Base-by-base conservation (phyloP, 1,140 invertebrate genomes). In the Pogonognathellus flavescens region DNA sequence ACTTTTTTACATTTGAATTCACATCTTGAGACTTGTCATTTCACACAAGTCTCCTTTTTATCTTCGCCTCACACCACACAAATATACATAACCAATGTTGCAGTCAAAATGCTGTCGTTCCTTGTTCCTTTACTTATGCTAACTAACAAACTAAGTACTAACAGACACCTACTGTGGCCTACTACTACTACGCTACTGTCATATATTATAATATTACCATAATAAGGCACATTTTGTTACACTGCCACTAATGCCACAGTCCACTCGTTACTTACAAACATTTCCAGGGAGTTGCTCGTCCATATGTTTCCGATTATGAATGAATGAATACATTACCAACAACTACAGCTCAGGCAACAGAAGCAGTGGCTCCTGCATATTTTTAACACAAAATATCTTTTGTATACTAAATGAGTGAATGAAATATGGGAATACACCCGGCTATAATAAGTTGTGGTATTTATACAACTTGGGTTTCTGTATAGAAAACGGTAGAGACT, bases 301-400 rank as follows among this genome's bases (percentile, higher is more conserved):
- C 53, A 57, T 57, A n/a, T 57, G 53, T 57, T 57, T 57, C 53
- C 53, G 53, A 57, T 57, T 57, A 57, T 57, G 53, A 57, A 57
- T 57, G 53, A 57, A 9, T 57, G 53, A 57, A 57, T 57, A 57
- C 53, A 57, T 57, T 57, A 57, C 53, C 2, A 41, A 41, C 31
- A 3, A 41, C 31, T 41, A n/a, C n/a, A n/a, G n/a, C n/a, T 41
- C 31, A 41, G 31, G 31, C 31, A 41, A 6, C 31, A 3, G 2
- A 41, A 41, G 6, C 6, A 41, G n/a, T 57, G 11, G n/a, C 53
- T 57, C n/a, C n/a, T n/a, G n/a, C 53, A 57, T n/a, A 57, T 57
- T 57, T 57, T 57, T n/a, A 57, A 57, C 53, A n/a, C 53, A 9
- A 57, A 57, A 9, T 57, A n/a, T 57, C 11, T 57, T n/a, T 57